These are phyloP conservation scores for Clarias magur DNA, from an alignment of 2,113 vertebrate genomes.

Conservation along the genomic window DNA sequence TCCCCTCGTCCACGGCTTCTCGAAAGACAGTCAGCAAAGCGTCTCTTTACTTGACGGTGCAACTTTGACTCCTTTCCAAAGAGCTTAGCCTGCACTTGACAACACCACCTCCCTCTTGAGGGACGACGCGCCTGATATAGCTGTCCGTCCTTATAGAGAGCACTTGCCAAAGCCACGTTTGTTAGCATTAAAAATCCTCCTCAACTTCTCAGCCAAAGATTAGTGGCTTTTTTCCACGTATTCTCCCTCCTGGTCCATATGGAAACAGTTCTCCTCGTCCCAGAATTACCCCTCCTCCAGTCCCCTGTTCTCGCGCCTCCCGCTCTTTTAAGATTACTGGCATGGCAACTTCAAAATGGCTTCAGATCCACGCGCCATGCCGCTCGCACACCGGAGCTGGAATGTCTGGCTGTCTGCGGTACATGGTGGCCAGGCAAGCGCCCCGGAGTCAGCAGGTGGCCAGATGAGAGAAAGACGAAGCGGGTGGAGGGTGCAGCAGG, in stretches of 20 bases:
- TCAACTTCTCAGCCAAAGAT: conserved; percentile 66
- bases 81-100: conserved; percentile 54
- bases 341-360: conserved; percentile 70
- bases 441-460: conserved; percentile 59
- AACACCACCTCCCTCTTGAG: conserved; percentile 58
- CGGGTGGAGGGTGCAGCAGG: conserved; percentile 9
- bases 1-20: conserved; percentile 1
- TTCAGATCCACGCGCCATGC: conserved; percentile 62
- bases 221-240: conserved; percentile 71
- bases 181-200: conserved; percentile 61
- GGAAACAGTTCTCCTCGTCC: conserved; percentile 67
- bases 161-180: conserved; percentile 55
- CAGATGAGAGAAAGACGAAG: conserved; percentile 50
- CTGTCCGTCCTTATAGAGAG: conserved; percentile 55
- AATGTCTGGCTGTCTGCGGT: conserved; percentile 53
- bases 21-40: conserved; percentile 26
- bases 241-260: conserved; percentile 68
- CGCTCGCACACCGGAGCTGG: conserved; percentile 50
- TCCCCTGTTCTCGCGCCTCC: conserved; percentile 42
- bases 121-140: conserved; percentile 57
- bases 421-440: conserved; percentile 43
- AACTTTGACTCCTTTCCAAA: conserved; percentile 51
- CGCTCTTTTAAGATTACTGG: conserved; percentile 69
- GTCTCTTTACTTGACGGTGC: conserved; percentile 43
- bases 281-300: conserved; percentile 46